Base-by-base conservation (phyloP, 2,888 invertebrate species). In the Hybos culiciformis region DNA sequence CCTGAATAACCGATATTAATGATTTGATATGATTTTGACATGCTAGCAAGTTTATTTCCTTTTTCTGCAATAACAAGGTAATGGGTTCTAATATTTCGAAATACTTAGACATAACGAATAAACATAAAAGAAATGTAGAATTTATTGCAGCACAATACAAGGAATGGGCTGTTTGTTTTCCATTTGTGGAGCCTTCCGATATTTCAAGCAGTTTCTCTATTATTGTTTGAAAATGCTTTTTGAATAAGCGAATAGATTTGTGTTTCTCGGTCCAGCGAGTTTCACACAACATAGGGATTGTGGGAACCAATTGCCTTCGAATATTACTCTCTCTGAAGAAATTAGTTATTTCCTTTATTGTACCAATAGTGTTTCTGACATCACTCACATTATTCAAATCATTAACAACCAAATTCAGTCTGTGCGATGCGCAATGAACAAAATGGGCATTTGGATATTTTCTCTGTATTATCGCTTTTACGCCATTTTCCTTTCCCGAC, bases 381-480 rank as follows among this genome's bases (percentile, higher is more conserved):
- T 54, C 51, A 18, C 47, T 48, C 12, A 56, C 43, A 33, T 9
- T 23, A 41, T 49, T 56, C 17, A 48, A 31, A 45, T 57, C 52
- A 48, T 55, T 56, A 4, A 41, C 26, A 15, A 41, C 41, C 17
- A 57, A 50, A 51, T 56, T 56, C n/a, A 57, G 48, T 46, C 46
- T 51, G 44, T 56, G 56, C 32, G 42, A 45, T 21, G 55, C 46
- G 48, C 55, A 57, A 50, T 58, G 56, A 45, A 54, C 52, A 47
- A 44, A 57, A 18, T 50, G 38, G 36, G 52, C 48, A 45, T 46
- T 51, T 33, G 49, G 39, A 43, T 55, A 54, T 43, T 54, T 51
- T 45, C 54, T 41, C 36, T 47, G 43, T 21, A 56, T 34, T 34
- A 54, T 54, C 29, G 43, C 42, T 48, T 55, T 53, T 31, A 56